Conservation (phyloP, 2,113 vertebrate genomes). For the Pelobates fuscus region DNA sequence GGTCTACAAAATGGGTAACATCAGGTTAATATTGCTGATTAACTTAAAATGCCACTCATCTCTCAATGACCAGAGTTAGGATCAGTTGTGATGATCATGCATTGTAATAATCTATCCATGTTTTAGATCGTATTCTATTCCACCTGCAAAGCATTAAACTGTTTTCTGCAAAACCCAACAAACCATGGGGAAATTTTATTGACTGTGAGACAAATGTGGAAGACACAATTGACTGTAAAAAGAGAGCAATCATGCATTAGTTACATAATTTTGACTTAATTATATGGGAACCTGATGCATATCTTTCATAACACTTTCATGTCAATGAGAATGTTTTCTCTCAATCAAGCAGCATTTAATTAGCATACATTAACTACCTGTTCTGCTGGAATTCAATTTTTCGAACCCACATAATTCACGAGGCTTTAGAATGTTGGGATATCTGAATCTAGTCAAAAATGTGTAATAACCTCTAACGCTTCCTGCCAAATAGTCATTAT, state of each 20-base stretch:
- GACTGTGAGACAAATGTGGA: slow-evolving; percentile 28
- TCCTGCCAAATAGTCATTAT: slow-evolving; percentile 13
- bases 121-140: no score
- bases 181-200: not conserved
- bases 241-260: slow-evolving; percentile 36
- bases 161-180: not conserved
- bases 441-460: slow-evolving; percentile 11
- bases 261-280: slow-evolving; percentile 48
- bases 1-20: no score
- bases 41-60: no score
- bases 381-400: slow-evolving; percentile 43
- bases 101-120: no score
- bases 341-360: slow-evolving; percentile 48
- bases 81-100: no score
- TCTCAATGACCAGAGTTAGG: no score
- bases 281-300: slow-evolving; percentile 43
- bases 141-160: slow-evolving; percentile 24
- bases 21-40: no score
- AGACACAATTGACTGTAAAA: slow-evolving; percentile 41
- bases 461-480: slow-evolving; percentile 23
- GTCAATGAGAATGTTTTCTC: slow-evolving; percentile 49
- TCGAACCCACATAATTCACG: slow-evolving; percentile 10
- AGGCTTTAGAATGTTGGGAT: slow-evolving; percentile 30
- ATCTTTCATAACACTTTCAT: slow-evolving; percentile 25
- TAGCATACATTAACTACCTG: slow-evolving; percentile 48